Base-by-base conservation (phyloP, 2,113 vertebrate genomes). In the Rhea pennata region DNA sequence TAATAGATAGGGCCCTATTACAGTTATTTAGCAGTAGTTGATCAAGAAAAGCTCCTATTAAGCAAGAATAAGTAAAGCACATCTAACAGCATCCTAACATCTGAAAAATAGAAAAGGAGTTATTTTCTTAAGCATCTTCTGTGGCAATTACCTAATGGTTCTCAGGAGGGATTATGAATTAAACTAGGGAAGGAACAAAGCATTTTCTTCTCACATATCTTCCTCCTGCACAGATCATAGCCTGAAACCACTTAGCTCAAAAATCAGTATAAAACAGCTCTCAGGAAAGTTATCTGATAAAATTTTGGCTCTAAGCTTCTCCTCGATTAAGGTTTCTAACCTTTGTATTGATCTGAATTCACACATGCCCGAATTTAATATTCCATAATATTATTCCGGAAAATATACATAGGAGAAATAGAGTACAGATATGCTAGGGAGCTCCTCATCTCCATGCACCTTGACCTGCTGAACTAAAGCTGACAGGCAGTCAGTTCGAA, bases 381-480 rank as follows among this genome's bases (percentile, higher is more conserved):
- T 81, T 40, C 31, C 20, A 40, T 76, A 87, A 91, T 82, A 36
- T 36, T 36, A 36, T 36, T 36, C 96, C 69, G 78, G 46, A 86
- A 67, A 89, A 87, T 27, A 76, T 58, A 59, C 66, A 66, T 1
- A 16, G n/a, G 70, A 93, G 51, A 51, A 21, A 73, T 9, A n/a
- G 16, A 42, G 4, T 36, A 77, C 33, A 93, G 90, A 69, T 91
- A 84, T 78, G 54, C 75, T 36, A 88, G 86, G 50, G 19, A 95
- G 23, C 58, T 74, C 26, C 71, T 92, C 73, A 93, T 92, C 86
- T 88, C 87, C n/a, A 4, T 74, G 53, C 88, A 96, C 93, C 96
- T 96, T 98, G 96, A 97, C 98, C 98, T 96, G 77, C 93, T 98
- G 98, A 98, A 98, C 98, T 97, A 70, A 98, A 98, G 97, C 97